Evolutionary conservation across 37 sponge, comb jelly and placozoan genomes (phyloP), one percentile per base, ranked within the genome.

Genomic region (Haliclona indistincta): DNA sequence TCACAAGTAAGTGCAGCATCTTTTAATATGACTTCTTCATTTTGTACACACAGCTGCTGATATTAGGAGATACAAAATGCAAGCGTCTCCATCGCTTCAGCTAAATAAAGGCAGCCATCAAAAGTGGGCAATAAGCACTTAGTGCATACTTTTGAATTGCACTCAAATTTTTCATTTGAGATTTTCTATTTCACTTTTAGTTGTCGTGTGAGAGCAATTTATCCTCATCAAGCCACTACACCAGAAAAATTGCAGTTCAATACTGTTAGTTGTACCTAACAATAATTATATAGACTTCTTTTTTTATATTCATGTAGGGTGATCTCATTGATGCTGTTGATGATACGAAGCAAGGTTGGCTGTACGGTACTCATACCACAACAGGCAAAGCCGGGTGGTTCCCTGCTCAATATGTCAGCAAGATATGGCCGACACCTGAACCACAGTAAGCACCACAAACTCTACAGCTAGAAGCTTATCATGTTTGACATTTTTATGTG

Each of bases 311-410:
- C n/a, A 13, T 45, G n/a, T 51, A 91, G 92, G 92, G 92, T 20
- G 92, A 91, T 54, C 37, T 82, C 0, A 87, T 91, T 70, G 88
- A 87, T 70, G 88, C 92, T 35, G 58, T 86, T 34, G 69, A 44
- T 44, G 84, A 86, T 3, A 36, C 75, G 8, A 79, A 68, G 67
- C 84, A 87, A 38, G 92, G 92, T 0, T 91, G 92, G 92, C 92
- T 83, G 72, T 87, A 54, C 83, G 92, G 92, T 53, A 64, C 81
- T n/a, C 82, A 83, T 43, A 45, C 47, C 5, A 64, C 54, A 13
- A 91, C 92, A 26, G 80, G 84, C 81, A 55, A 70, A 5, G 53
- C 54, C 52, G 90, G 90, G 28, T 89, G 90, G 90, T 89, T 89
- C 55, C 90, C 90, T 30, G 70, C 64, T 39, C 68, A 85, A 8